phyloP scores from a whole-genome alignment of 2,113 vertebrate genomes.

The Sinocyclocheilus rhinocerous region DNA sequence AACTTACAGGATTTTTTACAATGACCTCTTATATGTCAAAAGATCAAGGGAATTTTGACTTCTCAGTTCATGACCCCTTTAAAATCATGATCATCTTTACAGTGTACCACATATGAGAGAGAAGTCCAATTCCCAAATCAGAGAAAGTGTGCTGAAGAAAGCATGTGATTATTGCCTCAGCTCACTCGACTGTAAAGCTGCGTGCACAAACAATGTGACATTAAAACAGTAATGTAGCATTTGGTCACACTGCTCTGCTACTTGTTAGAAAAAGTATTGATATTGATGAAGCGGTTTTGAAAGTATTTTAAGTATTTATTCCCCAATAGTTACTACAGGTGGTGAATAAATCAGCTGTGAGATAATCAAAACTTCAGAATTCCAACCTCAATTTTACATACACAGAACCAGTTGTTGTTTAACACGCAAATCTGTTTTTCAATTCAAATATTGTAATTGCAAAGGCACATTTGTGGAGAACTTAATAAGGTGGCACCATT shows the following conservation, averaged over 20 bases:
- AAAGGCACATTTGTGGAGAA: neutral
- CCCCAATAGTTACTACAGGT: neutral
- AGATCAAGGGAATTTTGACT: no score
- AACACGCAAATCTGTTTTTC: neutral
- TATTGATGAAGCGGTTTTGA: neutral
- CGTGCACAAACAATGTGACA: neutral
- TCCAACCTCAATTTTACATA: neutral
- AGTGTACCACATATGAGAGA: no score
- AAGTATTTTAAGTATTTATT: neutral
- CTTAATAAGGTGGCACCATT: conserved; percentile 4
- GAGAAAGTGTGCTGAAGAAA: neutral
- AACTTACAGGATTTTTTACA: no score
- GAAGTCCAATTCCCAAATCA: neutral
- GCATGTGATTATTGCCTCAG: neutral
- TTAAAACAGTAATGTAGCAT: neutral
- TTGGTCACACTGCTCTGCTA: neutral
- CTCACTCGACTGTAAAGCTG: neutral
- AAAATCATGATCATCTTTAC: no score
- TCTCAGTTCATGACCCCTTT: no score
- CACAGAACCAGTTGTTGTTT: neutral
- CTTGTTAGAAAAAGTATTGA: neutral
- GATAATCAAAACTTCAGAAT: neutral
- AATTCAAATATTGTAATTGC: neutral
- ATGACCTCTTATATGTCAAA: no score
- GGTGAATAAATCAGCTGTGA: neutral